Base-by-base conservation (phyloP, 2,888 invertebrate genomes). In the Argyresthia goedartella region DNA sequence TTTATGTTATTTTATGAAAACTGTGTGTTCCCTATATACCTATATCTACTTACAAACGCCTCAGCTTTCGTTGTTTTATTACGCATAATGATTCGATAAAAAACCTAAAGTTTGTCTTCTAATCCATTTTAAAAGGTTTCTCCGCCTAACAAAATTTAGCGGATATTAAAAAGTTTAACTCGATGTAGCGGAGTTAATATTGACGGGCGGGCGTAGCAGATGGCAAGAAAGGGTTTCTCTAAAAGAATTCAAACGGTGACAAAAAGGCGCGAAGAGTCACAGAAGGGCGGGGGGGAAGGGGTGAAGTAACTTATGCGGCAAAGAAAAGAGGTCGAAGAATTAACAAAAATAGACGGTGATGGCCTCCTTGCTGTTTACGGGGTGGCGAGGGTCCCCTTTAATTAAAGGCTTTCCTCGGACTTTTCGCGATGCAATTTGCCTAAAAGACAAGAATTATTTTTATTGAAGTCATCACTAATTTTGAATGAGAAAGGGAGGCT, bases 381-480 rank as follows among this genome's bases (percentile, higher is more conserved):
- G 78, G 76, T 71, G 74, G 74, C 68, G 64, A 66, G 73, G 76
- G 77, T 69, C 71, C 68, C 69, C 81, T 81, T 81, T 85, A 84
- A 86, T 84, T 86, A 84, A 86, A 86, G 84, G 86, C 82, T 84
- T 86, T 76, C 60, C 71, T 82, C 70, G 82, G 84, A 84, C 85
- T 80, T 81, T 84, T 81, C 81, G 80, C 82, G 81, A 84, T 84
- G 86, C 86, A 86, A 86, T 86, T 86, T 86, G 84, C 79, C 66
- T 85, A 84, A 85, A 86, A 85, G 86, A 86, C 85, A 84, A 82
- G 86, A 86, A 86, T 86, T 86, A 86, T 86, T 86, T 86, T 86
- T 86, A 86, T 86, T 86, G 86, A 85, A 86, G 86, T 84, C 86
- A 86, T 86, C 86, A 85, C 85, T 86, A 86, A 86, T 86, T 86